These are phyloP conservation scores for Onychomys arenicola DNA, from an alignment of 2,797 vertebrate genomes.

Conservation along the genomic window DNA sequence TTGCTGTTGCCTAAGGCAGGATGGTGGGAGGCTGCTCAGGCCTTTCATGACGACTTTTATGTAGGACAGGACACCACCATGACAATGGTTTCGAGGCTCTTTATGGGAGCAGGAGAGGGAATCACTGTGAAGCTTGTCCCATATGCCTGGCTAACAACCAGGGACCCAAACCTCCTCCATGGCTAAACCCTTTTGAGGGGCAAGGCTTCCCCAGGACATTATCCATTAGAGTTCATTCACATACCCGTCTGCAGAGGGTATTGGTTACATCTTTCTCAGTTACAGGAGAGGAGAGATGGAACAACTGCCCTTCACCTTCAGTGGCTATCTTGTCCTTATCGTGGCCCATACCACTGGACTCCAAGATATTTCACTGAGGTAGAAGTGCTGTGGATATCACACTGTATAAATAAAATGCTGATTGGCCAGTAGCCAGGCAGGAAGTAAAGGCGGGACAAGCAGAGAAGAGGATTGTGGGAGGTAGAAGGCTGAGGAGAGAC, in stretches of 20 bases:
- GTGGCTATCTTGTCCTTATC: not conserved
- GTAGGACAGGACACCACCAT: not conserved
- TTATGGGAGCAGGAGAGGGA: not conserved
- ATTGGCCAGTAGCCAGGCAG: too few species aligned
- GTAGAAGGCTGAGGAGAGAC: too few species aligned
- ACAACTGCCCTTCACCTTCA: not conserved
- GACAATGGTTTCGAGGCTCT: not conserved
- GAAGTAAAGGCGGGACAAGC: too few species aligned
- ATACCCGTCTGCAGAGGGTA: not conserved
- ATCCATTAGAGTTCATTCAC: not conserved
- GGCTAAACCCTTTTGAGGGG: not conserved
- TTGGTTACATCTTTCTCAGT: not conserved
- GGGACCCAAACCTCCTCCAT: not conserved
- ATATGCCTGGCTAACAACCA: not conserved
- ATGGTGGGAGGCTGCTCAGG: not conserved
- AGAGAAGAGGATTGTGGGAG: too few species aligned
- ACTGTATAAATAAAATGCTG: too few species aligned
- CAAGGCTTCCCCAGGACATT: not conserved
- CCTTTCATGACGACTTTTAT: not conserved
- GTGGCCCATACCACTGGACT: too few species aligned
- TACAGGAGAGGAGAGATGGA: not conserved
- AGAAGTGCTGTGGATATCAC: too few species aligned
- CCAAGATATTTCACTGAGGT: not conserved
- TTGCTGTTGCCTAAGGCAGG: not conserved
- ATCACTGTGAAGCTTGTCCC: not conserved